A percentile compares a stretch with the other conserved stretches of the same genome.
These are phyloP conservation scores for Diglossa cyanea DNA, from an alignment of 2,797 vertebrate genomes.

Conservation along the genomic window DNA sequence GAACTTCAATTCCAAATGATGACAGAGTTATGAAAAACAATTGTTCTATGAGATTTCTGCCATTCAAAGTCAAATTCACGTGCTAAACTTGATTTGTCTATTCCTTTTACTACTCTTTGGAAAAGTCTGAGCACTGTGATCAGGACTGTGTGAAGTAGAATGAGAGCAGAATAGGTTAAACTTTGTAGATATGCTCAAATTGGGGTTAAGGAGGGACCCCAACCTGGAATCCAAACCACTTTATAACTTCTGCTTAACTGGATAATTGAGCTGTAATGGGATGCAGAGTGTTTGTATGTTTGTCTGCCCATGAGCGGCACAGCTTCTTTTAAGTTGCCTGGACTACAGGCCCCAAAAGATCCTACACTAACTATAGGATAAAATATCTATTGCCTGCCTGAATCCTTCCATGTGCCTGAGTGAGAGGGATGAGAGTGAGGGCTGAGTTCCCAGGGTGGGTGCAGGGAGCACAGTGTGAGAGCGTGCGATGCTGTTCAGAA, in stretches of 20 bases:
- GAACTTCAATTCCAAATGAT: background rate
- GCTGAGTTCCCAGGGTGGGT: constrained; percentile 25
- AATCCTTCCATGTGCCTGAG: background rate
- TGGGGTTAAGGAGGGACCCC: background rate
- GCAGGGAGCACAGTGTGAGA: constrained; percentile 28
- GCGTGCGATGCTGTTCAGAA: background rate
- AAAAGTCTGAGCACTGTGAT: background rate
- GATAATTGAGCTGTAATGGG: background rate
- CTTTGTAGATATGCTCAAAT: background rate
- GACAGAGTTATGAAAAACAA: background rate
- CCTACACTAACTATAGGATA: background rate
- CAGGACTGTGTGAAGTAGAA: background rate
- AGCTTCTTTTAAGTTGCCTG: background rate
- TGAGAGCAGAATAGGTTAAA: background rate
- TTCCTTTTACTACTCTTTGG: background rate
- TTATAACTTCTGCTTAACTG: constrained; percentile 14
- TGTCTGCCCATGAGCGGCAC: background rate
- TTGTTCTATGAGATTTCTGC: background rate
- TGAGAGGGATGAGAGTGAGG: background rate
- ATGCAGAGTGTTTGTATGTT: background rate
- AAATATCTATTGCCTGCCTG: background rate
- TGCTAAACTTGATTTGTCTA: background rate
- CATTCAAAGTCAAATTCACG: background rate
- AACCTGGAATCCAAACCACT: background rate
- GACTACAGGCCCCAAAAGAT: background rate